Conservation (phyloP, 2,113 vertebrate genomes). For the Pseudopodoces humilis region DNA sequence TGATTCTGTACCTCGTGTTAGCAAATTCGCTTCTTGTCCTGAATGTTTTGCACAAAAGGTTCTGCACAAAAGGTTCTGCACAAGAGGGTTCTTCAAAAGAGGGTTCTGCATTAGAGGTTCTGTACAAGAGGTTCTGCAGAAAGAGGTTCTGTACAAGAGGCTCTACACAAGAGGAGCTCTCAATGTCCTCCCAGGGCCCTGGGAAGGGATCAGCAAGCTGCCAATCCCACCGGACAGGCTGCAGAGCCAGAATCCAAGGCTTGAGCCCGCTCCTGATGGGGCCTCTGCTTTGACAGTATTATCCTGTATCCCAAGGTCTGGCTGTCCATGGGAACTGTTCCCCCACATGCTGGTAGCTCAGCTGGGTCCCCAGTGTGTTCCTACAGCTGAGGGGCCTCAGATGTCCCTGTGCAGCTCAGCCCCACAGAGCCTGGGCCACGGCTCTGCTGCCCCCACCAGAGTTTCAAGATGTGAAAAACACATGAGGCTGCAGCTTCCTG, state of each 20-base stretch:
- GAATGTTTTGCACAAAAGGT: too few species aligned
- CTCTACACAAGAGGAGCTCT: background rate
- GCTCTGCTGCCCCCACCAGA: background rate
- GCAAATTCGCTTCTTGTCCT: background rate
- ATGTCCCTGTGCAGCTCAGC: background rate
- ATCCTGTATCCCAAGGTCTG: accelerated
- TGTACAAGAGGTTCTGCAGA: too few species aligned
- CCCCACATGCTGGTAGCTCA: background rate
- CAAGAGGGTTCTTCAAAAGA: too few species aligned
- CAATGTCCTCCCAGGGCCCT: background rate
- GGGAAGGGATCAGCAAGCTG: background rate
- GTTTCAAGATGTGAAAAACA: background rate
- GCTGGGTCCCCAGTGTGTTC: background rate
- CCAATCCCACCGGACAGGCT: background rate
- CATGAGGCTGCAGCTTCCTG: background rate
- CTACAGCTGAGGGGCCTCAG: background rate
- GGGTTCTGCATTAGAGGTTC: background rate
- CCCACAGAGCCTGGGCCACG: accelerated
- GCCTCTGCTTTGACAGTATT: background rate
- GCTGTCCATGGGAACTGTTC: background rate
- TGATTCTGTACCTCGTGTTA: background rate
- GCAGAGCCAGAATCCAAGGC: background rate
- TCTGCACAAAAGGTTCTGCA: too few species aligned
- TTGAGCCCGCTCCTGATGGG: background rate
- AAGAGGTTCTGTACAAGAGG: too few species aligned